These are phyloP conservation scores for Drosophila ananassae DNA, from an alignment of 1,140 invertebrate genomes.

Conservation along the genomic window DNA sequence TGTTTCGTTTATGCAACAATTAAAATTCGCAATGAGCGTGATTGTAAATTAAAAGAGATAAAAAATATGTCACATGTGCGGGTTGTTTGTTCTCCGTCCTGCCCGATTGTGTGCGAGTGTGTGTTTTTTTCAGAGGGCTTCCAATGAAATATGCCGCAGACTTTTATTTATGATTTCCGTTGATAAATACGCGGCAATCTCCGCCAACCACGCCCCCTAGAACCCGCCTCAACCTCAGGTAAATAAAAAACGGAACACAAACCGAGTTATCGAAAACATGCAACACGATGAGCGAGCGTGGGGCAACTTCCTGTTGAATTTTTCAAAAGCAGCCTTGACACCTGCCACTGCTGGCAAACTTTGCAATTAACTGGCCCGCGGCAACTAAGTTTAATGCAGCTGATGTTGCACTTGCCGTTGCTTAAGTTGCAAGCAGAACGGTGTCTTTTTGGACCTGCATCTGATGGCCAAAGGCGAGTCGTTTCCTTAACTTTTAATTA, in stretches of 20 bases:
- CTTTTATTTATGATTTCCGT: constrained; percentile 80
- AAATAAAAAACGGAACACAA: constrained; percentile 1
- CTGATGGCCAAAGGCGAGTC: constrained; percentile 30
- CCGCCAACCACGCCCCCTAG: neutral
- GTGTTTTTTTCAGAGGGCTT: neutral
- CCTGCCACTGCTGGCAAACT: constrained; percentile 44
- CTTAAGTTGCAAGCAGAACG: constrained; percentile 1
- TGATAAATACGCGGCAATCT: constrained; percentile 62
- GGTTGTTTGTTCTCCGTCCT: constrained; percentile 20
- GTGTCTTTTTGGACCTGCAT: constrained; percentile 24
- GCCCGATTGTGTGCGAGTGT: neutral
- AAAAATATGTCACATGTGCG: constrained; percentile 63
- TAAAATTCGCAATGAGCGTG: constrained; percentile 69
- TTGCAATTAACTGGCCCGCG: constrained; percentile 61
- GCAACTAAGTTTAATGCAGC: constrained; percentile 55
- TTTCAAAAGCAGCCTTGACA: constrained; percentile 53
- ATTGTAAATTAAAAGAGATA: constrained; percentile 79
- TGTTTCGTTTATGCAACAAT: constrained; percentile 73
- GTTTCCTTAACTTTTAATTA: constrained; percentile 77
- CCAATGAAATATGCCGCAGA: constrained; percentile 60
- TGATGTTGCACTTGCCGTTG: neutral
- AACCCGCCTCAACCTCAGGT: neutral
- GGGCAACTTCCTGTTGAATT: constrained; percentile 28
- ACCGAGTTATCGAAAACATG: constrained; percentile 62
- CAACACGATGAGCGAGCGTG: constrained; percentile 29